phyloP scores from a whole-genome alignment of 2,113 vertebrate genomes.

The Helogale parvula region DNA sequence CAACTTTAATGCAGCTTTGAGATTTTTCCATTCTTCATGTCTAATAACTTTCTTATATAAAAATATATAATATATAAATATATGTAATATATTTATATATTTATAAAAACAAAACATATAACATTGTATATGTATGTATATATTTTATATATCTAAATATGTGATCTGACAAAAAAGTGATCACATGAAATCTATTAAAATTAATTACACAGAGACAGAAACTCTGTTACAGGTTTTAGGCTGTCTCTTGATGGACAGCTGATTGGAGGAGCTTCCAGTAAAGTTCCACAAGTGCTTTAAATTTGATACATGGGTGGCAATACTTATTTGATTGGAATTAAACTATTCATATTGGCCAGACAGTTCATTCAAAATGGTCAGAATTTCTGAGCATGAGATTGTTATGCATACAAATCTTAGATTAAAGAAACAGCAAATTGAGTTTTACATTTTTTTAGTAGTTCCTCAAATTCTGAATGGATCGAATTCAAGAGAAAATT shows the following conservation, averaged over 20 bases:
- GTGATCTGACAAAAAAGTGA: neutral
- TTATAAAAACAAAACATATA: no score
- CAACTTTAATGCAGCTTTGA: neutral
- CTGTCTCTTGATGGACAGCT: neutral
- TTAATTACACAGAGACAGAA: neutral
- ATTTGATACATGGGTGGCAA: neutral
- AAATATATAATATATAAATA: no score
- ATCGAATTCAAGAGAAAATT: neutral
- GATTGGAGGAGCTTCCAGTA: neutral
- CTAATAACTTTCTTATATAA: neutral
- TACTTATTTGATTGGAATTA: neutral
- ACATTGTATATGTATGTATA: no score
- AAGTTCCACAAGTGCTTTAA: neutral
- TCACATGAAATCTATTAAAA: neutral
- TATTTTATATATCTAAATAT: neutral
- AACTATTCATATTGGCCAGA: neutral
- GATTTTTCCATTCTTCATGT: neutral
- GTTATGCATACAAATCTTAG: neutral
- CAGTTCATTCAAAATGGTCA: neutral
- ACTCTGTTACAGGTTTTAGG: neutral
- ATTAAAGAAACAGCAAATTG: neutral
- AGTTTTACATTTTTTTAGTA: constrained; percentile 28
- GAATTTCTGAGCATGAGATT: neutral
- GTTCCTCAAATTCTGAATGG: neutral
- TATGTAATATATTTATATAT: no score